Evolutionary conservation across 2,797 vertebrate genomes (phyloP), one percentile per base, ranked within the genome.

Genomic region (Dipus sagitta): DNA sequence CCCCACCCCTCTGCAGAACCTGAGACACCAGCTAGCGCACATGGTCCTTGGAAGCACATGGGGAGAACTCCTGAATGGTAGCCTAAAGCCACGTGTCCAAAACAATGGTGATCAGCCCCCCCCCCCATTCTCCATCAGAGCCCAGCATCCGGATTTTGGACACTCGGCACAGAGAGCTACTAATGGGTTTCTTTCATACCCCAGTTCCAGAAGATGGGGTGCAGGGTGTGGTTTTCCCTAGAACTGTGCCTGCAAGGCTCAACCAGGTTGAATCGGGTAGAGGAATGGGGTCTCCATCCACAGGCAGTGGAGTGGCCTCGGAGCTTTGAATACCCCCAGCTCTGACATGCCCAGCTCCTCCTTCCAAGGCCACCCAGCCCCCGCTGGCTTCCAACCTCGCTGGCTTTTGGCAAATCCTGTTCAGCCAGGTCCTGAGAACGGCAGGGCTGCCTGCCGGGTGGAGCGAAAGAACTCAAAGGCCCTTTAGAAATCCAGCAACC

Each of bases 311-410:
- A 18, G 47, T 71, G 77, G 60, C 78, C 71, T 68, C 0, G 1
- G 67, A 52, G 30, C 83, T 62, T 88, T 74, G 77, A 74, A 47
- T 92, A 47, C 62, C 67, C 92, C 84, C 38, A 30, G 60, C 80
- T n/a, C 52, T 1, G 67, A 75, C 32, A 79, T 70, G 52, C 88
- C 91, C 54, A 72, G 68, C 38, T 71, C 86, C 38, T 71, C 86
- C 80, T 81, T 95, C 80, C 95, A 88, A 96, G 88, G 96, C 96
- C 94, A 94, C 93, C 96, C 97, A 95, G 82, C 88, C 96, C 96
- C 96, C 71, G 13, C 92, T 97, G 96, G 96, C 97, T 95, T 94
- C 92, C 93, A 93, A 92, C 92, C 88, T 91, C 96, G 68, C 83
- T 95, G 92, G 94, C 92, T 95, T 96, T 95, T 96, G 94, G 94